Conservation (phyloP, 2,797 vertebrate species). For the Takifugu rubripes region DNA sequence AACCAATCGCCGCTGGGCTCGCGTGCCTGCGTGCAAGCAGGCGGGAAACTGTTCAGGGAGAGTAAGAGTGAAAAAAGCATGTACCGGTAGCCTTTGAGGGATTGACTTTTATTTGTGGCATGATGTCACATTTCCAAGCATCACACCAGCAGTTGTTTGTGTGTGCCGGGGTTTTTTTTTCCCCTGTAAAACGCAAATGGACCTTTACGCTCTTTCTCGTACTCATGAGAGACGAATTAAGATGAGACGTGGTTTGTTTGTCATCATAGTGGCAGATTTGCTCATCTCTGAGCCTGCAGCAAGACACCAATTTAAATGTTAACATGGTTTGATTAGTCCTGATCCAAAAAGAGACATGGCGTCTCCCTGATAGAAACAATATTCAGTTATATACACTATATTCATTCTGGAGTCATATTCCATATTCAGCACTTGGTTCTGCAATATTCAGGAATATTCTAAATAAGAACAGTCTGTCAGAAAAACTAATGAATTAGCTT, state of each 20-base stretch:
- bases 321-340: conserved; percentile 41
- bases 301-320: conserved; percentile 62
- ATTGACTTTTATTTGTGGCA: conserved; percentile 62
- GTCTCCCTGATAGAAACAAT: conserved; percentile 31
- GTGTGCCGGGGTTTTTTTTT: conserved; percentile 38
- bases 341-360: conserved; percentile 39
- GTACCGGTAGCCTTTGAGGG: conserved; percentile 59
- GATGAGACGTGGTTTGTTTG: conserved; percentile 54
- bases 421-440: no score
- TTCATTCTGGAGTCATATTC: no score
- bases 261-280: conserved; percentile 63
- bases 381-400: neutral
- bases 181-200: conserved; percentile 55
- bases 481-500: no score
- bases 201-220: conserved; percentile 31
- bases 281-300: conserved; percentile 51
- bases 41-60: conserved; percentile 24
- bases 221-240: conserved; percentile 31
- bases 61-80: conserved; percentile 20
- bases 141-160: conserved; percentile 48
- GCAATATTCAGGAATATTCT: no score
- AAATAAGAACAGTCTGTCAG: no score
- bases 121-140: conserved; percentile 55
- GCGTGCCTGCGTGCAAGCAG: conserved; percentile 20
- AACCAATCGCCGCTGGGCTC: conserved; percentile 47